Conservation (phyloP, 2,113 vertebrate genomes). For the Sinosuthora webbiana region DNA sequence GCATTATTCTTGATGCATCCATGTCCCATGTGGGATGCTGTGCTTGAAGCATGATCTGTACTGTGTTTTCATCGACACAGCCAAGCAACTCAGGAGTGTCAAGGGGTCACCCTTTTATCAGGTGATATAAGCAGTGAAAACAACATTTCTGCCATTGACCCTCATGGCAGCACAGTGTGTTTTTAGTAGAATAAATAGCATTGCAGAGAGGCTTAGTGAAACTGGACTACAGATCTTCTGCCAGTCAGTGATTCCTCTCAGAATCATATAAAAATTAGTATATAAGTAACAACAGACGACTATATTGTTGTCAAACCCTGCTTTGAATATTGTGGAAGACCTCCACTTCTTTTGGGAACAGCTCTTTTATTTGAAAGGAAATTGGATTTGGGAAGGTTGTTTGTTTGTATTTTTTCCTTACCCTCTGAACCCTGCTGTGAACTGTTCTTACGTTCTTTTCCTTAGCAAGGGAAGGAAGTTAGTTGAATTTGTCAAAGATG, state of each 20-base stretch:
- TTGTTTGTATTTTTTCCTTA: background rate
- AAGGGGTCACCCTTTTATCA: background rate
- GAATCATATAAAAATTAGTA: background rate
- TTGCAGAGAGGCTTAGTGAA: background rate
- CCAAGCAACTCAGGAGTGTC: background rate
- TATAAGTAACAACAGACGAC: background rate
- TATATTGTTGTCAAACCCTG: background rate
- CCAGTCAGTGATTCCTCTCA: background rate
- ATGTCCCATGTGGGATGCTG: background rate
- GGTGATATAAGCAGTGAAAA: background rate
- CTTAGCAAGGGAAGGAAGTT: background rate
- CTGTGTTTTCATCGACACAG: background rate
- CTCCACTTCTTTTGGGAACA: background rate
- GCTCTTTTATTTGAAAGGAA: background rate
- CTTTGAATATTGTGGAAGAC: background rate
- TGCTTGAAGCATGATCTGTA: background rate
- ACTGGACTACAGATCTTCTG: background rate
- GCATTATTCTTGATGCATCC: accelerated
- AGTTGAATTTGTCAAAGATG: background rate
- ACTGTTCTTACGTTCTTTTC: background rate
- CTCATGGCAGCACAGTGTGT: background rate
- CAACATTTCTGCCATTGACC: background rate
- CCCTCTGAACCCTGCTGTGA: background rate
- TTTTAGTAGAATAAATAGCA: background rate
- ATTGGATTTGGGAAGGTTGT: background rate